Conservation (phyloP, 2,113 vertebrate genomes). For the Camelus dromedarius region DNA sequence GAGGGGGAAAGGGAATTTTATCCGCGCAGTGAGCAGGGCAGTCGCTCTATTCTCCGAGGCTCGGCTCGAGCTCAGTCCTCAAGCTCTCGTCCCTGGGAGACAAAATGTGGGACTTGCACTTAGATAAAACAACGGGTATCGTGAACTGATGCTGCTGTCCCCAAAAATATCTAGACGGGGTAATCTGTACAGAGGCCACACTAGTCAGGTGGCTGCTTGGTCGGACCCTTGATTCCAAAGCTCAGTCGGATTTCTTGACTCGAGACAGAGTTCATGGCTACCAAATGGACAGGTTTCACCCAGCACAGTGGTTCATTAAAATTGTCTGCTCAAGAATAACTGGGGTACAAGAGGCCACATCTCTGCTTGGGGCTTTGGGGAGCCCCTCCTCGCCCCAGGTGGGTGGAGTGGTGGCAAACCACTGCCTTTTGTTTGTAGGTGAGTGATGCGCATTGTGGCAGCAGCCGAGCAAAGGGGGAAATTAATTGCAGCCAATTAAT, state of each 20-base stretch:
- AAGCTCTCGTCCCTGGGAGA: neutral
- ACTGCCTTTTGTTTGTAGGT: conserved; percentile 85
- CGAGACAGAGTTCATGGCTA: neutral
- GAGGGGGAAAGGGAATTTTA: neutral
- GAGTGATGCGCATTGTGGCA: conserved; percentile 82
- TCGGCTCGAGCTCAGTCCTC: neutral
- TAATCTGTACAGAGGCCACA: neutral
- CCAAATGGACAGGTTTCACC: neutral
- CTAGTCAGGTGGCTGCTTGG: neutral
- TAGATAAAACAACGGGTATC: neutral
- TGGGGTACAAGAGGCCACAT: neutral
- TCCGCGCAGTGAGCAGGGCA: rapidly evolving
- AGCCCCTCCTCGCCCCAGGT: neutral
- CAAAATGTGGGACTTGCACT: neutral
- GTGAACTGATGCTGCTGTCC: neutral
- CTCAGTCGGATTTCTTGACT: too few species aligned
- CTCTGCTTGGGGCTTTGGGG: neutral
- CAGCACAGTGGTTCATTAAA: neutral
- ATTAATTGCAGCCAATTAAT: conserved; percentile 95
- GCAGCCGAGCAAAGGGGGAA: conserved; percentile 84
- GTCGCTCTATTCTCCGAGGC: neutral
- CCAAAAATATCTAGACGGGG: neutral
- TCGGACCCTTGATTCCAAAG: neutral
- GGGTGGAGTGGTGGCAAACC: neutral
- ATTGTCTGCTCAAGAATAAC: neutral